phyloP scores from a whole-genome alignment of 1,140 invertebrate species.

The Idris sp. region DNA sequence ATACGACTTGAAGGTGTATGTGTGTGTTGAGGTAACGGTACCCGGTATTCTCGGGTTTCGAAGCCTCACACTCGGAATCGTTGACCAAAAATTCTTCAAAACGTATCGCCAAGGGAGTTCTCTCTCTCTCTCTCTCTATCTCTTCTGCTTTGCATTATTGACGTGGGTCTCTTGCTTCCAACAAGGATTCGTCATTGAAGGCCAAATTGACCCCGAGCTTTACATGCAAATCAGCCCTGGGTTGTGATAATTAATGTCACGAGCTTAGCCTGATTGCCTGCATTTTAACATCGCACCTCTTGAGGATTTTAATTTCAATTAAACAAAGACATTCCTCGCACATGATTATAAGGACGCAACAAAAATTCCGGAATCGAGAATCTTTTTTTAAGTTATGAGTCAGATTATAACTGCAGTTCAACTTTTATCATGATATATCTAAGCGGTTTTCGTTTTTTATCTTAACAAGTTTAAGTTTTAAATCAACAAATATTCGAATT shows the following conservation, averaged over 20 bases:
- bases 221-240: constrained; percentile 20
- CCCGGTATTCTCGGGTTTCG: constrained; percentile 49
- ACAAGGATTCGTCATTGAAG: constrained; percentile 16
- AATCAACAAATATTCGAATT: no score
- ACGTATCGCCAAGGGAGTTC: constrained; percentile 46
- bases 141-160: constrained; percentile 36
- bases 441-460: no score
- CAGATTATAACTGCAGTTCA: no score
- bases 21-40: constrained; percentile 58
- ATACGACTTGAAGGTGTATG: no score
- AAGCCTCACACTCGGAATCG: constrained; percentile 52
- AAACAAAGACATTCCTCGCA: no score
- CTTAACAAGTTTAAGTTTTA: no score
- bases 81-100: constrained; percentile 61
- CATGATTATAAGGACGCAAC: no score
- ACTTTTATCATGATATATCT: no score
- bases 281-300: constrained; percentile 1
- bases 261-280: constrained; percentile 5
- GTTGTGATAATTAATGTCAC: neutral
- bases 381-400: no score
- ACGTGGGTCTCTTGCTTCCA: constrained; percentile 22
- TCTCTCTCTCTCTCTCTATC: constrained; percentile 51
- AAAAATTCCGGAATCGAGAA: no score
- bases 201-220: constrained; percentile 4
- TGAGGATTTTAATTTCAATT: no score